Base-by-base conservation (phyloP, 2,113 vertebrate species). In the Calyptomena viridis region DNA sequence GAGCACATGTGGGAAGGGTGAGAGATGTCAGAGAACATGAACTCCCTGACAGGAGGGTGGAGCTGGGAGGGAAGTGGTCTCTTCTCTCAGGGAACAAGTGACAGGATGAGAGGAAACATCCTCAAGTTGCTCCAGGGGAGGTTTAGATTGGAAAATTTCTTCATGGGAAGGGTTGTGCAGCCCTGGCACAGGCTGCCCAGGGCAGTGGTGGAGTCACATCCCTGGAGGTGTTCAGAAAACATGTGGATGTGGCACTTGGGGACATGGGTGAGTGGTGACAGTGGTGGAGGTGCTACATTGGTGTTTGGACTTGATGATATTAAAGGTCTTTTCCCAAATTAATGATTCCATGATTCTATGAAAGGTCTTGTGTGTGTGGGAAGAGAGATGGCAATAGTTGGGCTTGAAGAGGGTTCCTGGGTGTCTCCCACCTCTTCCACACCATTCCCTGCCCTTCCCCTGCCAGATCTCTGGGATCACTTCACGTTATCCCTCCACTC, bases 381-480 rank as follows among this genome's bases (percentile, higher is more conserved):
- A 31, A 23, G 50, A 59, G 49, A 55, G 52, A 8, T 11, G 37
- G 52, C 8, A 63, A 2, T 1, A 8, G 17, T 0, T 22, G 33
- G 78, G 59, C 11, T 5, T 30, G 35, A 19, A 39, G 15, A 2
- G 58, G 35, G 16, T 46, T 82, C 46, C 81, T 47, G 59, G 5
- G 18, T 37, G 19, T 60, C 67, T 49, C 14, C 39, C 23, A 4
- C 23, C 42, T 8, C 60, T 18, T 30, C 73, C 49, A 6, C 66
- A 19, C 9, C 47, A 4, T 39, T 46, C 63, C 67, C 68, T 46
- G 71, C 12, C 31, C 49, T 27, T 66, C 47, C 77, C 30, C n/a
- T 72, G 31, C 56, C 49, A 20, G 21, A 33, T 62, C 9, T 8
- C 42, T 23, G 18, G 24, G 19, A 6, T 19, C 3, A 0, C 52